A percentile compares a stretch with the other conserved stretches of the same genome.
phyloP scores from a whole-genome alignment of 2,888 invertebrate species.

The Andricus quercusramuli region DNA sequence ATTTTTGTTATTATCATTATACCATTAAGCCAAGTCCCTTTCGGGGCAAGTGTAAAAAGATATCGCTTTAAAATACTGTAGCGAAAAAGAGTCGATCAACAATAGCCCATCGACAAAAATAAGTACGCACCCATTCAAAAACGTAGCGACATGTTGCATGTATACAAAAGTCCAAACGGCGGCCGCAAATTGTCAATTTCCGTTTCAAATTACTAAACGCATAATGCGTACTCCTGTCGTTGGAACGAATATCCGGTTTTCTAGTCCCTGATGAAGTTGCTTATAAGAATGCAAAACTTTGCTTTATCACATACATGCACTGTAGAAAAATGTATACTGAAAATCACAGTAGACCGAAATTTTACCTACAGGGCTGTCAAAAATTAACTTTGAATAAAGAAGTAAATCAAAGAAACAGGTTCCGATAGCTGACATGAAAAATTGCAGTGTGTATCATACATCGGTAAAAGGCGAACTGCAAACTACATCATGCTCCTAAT shows the following conservation, averaged over 20 bases:
- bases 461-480: no score
- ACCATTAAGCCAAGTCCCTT: no score
- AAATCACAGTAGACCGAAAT: no score
- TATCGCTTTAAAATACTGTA: background rate
- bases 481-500: no score
- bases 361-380: no score
- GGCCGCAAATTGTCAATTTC: slow-evolving; percentile 74
- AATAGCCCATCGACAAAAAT: slow-evolving; percentile 38
- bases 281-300: background rate
- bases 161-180: slow-evolving; percentile 42
- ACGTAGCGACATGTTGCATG: background rate
- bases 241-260: slow-evolving; percentile 67
- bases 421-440: no score
- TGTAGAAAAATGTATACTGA: no score
- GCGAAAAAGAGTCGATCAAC: background rate
- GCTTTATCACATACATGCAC: no score
- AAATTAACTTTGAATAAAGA: no score
- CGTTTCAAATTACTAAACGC: slow-evolving; percentile 73
- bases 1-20: no score
- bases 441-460: no score
- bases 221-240: slow-evolving; percentile 65
- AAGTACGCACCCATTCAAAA: background rate
- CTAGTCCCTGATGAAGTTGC: slow-evolving; percentile 1
- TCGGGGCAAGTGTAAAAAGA: background rate
- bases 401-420: no score